phyloP scores from a whole-genome alignment of 1,140 invertebrate species.

The Eumaeus atala region DNA sequence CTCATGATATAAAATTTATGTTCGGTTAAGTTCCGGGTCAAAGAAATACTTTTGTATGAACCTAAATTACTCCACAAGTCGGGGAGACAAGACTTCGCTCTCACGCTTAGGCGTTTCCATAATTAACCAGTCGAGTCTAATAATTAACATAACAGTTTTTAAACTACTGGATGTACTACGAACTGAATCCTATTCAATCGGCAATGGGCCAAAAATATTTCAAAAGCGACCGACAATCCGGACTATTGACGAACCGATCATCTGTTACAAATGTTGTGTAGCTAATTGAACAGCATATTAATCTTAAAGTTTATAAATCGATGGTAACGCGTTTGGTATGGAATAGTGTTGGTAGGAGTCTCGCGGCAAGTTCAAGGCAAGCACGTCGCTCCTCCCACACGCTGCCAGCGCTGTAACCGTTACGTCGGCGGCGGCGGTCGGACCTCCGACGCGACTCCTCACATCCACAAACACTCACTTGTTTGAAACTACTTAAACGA shows the following conservation, averaged over 20 bases:
- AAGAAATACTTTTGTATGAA: background rate
- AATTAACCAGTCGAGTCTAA: too few species aligned
- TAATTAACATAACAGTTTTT: too few species aligned
- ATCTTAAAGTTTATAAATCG: slow-evolving; percentile 13
- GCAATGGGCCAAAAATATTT: too few species aligned
- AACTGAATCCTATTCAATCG: too few species aligned
- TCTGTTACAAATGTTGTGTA: too few species aligned
- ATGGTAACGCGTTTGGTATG: slow-evolving; percentile 28
- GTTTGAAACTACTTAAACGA: slow-evolving; percentile 34
- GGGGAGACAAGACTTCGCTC: too few species aligned
- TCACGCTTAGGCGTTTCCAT: too few species aligned
- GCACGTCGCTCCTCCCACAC: slow-evolving; percentile 65
- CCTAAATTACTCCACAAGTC: too few species aligned
- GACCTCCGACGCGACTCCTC: slow-evolving; percentile 50
- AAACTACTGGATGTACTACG: too few species aligned
- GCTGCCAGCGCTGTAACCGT: slow-evolving; percentile 57
- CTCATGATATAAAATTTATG: slow-evolving; percentile 4
- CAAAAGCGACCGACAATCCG: too few species aligned
- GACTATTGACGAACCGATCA: too few species aligned
- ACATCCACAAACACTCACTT: slow-evolving; percentile 43
- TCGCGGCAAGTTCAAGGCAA: slow-evolving; percentile 70
- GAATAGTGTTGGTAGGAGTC: slow-evolving; percentile 38
- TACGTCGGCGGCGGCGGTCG: slow-evolving; percentile 38
- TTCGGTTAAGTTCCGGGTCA: background rate
- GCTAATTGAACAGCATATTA: background rate